Base-by-base conservation (phyloP, 2,888 invertebrate genomes). In the Hymenopus coronatus region DNA sequence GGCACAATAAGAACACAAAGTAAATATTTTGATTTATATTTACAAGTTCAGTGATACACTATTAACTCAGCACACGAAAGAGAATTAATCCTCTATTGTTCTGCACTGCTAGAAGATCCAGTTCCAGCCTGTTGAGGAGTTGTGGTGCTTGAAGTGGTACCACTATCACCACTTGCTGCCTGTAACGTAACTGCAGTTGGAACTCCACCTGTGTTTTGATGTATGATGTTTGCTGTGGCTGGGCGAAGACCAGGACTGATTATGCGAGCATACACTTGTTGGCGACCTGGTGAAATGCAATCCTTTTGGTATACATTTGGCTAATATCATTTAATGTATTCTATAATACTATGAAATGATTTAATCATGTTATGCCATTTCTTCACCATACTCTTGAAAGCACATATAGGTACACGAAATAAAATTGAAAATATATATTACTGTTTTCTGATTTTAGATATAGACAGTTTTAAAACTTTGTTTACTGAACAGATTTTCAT, bases 261-360 rank as follows among this genome's bases (percentile, higher is more conserved):
- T 40, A 94, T 94, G 89, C 94, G 91, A 3, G 94, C 94, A 91
- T 94, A 94, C 70, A 94, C 93, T 92, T 94, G 94, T 89, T 91
- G 92, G 40, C 92, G 91, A 46, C 92, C 92, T 91, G 88, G 4
- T 70, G 84, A 89, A 88, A 15, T 70, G 83, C 33, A 83, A 27
- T 20, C 14, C 9, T 27, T 28, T 8, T 28, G 20, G 0, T 6
- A 70, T 6, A 70, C 20, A 20, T 15, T 40, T 20, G 20, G 20
- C 54, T 20, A 20, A 20, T 9, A 40, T n/a, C n/a, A 40, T 40
- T 40, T 0, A 12, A 40, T 4, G 7, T 33, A 8, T 4, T 8
- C 6, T 8, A 7, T 1, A 40, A 40, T 40, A 40, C 40, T 40
- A 40, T 40, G 40, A 40, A 40, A 0, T 12, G 1, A 40, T 40